Evolutionary conservation across 2,797 vertebrate genomes (phyloP).

Genomic region (Scleropages formosus): DNA sequence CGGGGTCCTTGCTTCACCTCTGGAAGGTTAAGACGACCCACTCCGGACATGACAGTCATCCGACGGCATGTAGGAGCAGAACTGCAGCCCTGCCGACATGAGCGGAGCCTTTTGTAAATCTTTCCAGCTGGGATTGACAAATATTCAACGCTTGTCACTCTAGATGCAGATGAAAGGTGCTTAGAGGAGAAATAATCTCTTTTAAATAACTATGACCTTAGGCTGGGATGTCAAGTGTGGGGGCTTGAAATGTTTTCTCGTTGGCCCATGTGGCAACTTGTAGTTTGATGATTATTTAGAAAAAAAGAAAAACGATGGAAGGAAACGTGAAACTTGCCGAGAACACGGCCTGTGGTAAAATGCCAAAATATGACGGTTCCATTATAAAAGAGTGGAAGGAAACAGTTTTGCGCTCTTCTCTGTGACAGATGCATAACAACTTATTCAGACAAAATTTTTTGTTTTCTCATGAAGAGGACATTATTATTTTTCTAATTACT

Average conservation of each 20-base stretch:
- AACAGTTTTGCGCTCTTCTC: too few species aligned
- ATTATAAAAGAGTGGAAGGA: too few species aligned
- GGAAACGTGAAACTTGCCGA: background rate
- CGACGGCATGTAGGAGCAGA: background rate
- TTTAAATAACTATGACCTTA: constrained; percentile 20
- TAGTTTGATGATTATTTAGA: background rate
- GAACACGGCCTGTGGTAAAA: background rate
- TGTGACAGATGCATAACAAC: too few species aligned
- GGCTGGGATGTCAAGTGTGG: constrained; percentile 9
- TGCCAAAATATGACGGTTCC: background rate
- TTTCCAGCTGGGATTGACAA: background rate
- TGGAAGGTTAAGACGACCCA: background rate
- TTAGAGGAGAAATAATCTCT: constrained; percentile 21
- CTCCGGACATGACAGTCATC: background rate
- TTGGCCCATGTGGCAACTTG: background rate
- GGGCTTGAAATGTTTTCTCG: constrained; percentile 16
- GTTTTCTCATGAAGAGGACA: too few species aligned
- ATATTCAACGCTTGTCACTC: background rate
- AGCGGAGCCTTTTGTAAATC: background rate
- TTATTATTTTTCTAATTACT: too few species aligned
- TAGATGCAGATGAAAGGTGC: constrained; percentile 18
- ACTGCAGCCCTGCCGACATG: background rate
- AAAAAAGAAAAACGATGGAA: background rate
- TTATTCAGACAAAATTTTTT: too few species aligned
- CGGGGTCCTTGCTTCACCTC: background rate